A percentile compares a stretch with the other conserved stretches of the same genome.
These are phyloP conservation scores for Lamellibrachia satsuma DNA, from an alignment of 2,888 invertebrate genomes.

Conservation along the genomic window DNA sequence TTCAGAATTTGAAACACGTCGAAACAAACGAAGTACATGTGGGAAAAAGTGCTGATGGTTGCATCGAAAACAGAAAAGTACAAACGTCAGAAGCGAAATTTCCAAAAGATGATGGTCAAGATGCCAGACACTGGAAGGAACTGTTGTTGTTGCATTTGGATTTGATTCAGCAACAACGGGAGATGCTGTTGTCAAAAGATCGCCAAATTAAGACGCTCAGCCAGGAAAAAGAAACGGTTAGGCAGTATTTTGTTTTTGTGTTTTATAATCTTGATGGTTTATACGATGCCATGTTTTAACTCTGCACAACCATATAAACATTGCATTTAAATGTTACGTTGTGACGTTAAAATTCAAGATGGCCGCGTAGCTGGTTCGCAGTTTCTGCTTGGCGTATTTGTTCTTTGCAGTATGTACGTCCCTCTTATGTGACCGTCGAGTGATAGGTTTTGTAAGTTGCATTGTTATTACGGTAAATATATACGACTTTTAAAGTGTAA, in stretches of 20 bases:
- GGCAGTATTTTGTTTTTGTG: constrained; percentile 30
- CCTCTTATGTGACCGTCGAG: background rate
- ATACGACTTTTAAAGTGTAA: background rate
- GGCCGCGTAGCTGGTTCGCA: background rate
- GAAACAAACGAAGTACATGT: constrained; percentile 12
- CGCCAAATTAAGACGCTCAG: constrained; percentile 77
- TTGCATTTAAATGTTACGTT: constrained; percentile 19
- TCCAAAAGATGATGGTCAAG: constrained; percentile 38
- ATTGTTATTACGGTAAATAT: background rate
- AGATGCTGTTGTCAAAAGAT: constrained; percentile 82
- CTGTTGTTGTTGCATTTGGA: constrained; percentile 84
- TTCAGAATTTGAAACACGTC: constrained; percentile 2
- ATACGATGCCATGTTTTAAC: background rate
- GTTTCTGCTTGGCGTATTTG: background rate
- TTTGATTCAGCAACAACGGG: constrained; percentile 89
- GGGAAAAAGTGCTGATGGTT: constrained; percentile 1
- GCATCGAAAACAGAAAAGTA: background rate
- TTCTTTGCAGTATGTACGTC: background rate
- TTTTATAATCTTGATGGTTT: background rate
- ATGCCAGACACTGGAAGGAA: constrained; percentile 69
- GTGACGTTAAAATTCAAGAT: constrained; percentile 17
- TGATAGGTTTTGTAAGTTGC: background rate
- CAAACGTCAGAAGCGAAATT: constrained; percentile 18
- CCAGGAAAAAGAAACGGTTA: constrained; percentile 82
- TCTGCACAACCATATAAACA: background rate